A percentile compares a stretch with the other conserved stretches of the same genome.
These are phyloP conservation scores for Lampris incognitus DNA, from an alignment of 2,113 vertebrate genomes.

Conservation along the genomic window DNA sequence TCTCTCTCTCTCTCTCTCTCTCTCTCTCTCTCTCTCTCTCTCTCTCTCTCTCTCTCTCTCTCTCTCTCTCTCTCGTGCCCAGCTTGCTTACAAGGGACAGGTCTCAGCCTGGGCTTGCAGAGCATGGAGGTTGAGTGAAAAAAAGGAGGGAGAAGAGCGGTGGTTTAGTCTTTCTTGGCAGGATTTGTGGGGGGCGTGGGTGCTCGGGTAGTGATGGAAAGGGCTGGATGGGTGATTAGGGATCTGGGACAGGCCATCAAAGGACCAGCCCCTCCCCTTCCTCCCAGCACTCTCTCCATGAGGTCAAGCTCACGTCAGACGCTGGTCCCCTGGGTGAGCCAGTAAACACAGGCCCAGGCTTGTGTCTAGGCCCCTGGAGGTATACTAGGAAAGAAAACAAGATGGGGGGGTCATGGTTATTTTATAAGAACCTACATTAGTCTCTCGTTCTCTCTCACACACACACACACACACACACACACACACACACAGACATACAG, in stretches of 20 bases:
- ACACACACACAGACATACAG: conserved; percentile 1
- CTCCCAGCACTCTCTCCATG: conserved; percentile 65
- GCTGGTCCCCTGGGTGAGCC: conserved; percentile 69
- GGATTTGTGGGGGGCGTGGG: conserved; percentile 32
- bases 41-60: not conserved
- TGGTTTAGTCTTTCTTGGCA: conserved; percentile 50
- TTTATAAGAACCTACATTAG: conserved; percentile 65
- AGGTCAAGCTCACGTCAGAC: conserved; percentile 74
- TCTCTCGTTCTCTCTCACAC: conserved; percentile 35
- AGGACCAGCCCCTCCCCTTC: conserved; percentile 56
- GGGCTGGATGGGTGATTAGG: conserved; percentile 57
- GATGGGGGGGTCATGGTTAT: conserved; percentile 51
- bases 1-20: conserved; percentile 12
- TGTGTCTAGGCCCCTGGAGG: conserved; percentile 72
- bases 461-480: not conserved
- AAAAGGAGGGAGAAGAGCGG: not conserved
- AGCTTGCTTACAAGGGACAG: conserved; percentile 23
- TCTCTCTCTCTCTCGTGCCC: not conserved
- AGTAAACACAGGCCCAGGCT: conserved; percentile 74
- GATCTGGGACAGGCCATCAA: conserved; percentile 68
- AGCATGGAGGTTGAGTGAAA: conserved; percentile 24
- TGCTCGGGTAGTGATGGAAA: conserved; percentile 22
- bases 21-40: conserved; percentile 1
- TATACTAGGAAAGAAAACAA: conserved; percentile 72
- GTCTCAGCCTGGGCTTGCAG: conserved; percentile 12